phyloP scores from a whole-genome alignment of 2,113 vertebrate species.

The Panurus biarmicus region DNA sequence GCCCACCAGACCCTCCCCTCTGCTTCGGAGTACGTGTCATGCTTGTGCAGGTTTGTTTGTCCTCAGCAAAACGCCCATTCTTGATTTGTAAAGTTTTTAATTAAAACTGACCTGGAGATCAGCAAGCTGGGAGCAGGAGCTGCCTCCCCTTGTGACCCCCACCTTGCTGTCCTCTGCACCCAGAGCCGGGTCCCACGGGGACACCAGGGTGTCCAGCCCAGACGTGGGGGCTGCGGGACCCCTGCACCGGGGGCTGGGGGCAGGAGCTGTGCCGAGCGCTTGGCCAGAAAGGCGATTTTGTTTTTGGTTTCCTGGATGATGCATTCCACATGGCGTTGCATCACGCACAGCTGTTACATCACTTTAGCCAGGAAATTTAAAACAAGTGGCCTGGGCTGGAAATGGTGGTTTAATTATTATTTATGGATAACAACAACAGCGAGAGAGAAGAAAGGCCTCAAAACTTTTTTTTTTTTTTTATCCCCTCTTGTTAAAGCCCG shows the following conservation, averaged over 20 bases:
- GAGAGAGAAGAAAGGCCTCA: not conserved
- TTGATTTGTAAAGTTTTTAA: not conserved
- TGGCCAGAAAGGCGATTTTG: conserved; percentile 24
- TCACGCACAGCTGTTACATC: conserved; percentile 64
- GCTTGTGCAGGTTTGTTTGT: not conserved
- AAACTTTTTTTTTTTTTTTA: not conserved
- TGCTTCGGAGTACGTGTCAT: not conserved
- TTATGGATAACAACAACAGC: conserved; percentile 28
- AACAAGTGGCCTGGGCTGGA: conserved; percentile 53
- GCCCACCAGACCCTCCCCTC: not conserved
- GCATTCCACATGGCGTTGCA: conserved; percentile 58
- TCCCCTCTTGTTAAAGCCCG: not conserved
- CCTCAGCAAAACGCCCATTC: not conserved
- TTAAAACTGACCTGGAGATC: not conserved
- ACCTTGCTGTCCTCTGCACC: not conserved
- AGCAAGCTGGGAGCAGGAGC: fast-evolving
- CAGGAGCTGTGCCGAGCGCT: not conserved
- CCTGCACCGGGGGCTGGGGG: not conserved
- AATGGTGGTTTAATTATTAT: conserved; percentile 36
- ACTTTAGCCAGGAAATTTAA: conserved; percentile 60
- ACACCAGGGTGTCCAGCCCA: not conserved
- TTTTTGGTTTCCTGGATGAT: conserved; percentile 46
- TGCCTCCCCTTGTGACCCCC: not conserved
- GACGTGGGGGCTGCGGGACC: not conserved
- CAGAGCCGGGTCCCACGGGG: fast-evolving